Evolutionary conservation across 2,113 vertebrate genomes (phyloP).

Genomic region (Sturnira hondurensis): DNA sequence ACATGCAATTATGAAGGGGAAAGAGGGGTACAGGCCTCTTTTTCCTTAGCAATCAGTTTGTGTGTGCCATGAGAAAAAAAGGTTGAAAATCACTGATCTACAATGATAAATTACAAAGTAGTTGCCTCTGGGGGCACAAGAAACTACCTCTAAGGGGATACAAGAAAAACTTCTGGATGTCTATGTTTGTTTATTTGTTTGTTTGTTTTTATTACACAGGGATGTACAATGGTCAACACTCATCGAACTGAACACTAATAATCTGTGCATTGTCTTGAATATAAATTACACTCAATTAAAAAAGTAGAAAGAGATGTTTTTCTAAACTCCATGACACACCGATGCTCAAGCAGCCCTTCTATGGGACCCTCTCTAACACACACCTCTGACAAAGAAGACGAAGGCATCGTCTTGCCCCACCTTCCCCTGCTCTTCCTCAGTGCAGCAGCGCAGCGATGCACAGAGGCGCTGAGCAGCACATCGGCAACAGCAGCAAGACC

Average conservation of each 20-base stretch:
- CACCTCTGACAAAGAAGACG: not conserved
- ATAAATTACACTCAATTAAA: slow-evolving; percentile 10
- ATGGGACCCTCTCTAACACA: not conserved
- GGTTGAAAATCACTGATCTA: not conserved
- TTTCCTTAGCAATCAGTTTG: not conserved
- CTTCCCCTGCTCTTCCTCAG: not conserved
- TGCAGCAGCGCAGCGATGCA: not conserved
- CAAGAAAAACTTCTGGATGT: not conserved
- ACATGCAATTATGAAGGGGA: not conserved
- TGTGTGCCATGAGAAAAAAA: not conserved
- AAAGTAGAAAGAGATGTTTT: not conserved
- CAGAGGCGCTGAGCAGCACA: not conserved
- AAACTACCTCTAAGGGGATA: not conserved
- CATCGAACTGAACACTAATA: not conserved
- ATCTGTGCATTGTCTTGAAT: not conserved
- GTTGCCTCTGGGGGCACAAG: not conserved
- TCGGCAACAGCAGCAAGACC: not conserved
- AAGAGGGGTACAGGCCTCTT: not conserved
- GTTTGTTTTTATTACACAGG: not conserved
- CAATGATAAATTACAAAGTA: not conserved
- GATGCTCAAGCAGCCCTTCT: not conserved
- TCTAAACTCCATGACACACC: not conserved
- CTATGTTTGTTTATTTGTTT: not conserved
- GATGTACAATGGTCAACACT: not conserved
- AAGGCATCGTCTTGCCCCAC: not conserved